A percentile compares a stretch with the other conserved stretches of the same genome.
phyloP scores from a whole-genome alignment of 1,140 invertebrate species.

The Cydia pomonella region DNA sequence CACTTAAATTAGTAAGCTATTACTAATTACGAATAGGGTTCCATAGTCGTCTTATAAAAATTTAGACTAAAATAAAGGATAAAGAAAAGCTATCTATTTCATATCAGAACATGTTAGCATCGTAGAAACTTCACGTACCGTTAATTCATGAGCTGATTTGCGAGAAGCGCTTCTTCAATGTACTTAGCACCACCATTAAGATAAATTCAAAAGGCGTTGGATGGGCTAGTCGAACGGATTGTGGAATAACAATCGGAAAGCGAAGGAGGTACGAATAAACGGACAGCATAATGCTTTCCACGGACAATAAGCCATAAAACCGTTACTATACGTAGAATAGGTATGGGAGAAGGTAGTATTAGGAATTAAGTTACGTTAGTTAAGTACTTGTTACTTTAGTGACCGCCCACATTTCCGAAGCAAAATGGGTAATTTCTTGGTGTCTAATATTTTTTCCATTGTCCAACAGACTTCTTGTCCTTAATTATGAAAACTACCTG shows the following conservation, averaged over 20 bases:
- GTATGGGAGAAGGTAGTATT: not conserved
- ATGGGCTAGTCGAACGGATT: constrained; percentile 26
- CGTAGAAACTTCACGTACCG: not conserved
- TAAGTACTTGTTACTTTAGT: constrained; percentile 28
- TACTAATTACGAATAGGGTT: too few relatives aligned
- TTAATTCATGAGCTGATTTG: constrained; percentile 10
- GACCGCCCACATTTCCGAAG: constrained; percentile 21
- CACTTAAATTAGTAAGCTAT: too few relatives aligned
- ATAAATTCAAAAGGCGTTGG: constrained; percentile 33
- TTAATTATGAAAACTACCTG: constrained; percentile 9
- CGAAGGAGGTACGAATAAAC: constrained; percentile 43
- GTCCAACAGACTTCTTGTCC: not conserved
- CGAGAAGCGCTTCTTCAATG: constrained; percentile 5
- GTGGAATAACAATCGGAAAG: constrained; percentile 49
- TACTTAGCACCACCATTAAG: constrained; percentile 25
- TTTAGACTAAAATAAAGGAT: too few relatives aligned
- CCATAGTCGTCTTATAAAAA: too few relatives aligned
- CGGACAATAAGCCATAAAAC: constrained; percentile 42
- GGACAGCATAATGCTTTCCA: constrained; percentile 45
- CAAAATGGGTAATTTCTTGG: not conserved
- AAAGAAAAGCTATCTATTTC: not conserved
- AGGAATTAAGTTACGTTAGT: constrained; percentile 37
- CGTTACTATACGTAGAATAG: constrained; percentile 35
- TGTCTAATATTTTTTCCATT: not conserved
- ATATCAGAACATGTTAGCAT: not conserved